These are phyloP conservation scores for Dynastes grantii DNA, from an alignment of 2,888 invertebrate species.

Conservation along the genomic window DNA sequence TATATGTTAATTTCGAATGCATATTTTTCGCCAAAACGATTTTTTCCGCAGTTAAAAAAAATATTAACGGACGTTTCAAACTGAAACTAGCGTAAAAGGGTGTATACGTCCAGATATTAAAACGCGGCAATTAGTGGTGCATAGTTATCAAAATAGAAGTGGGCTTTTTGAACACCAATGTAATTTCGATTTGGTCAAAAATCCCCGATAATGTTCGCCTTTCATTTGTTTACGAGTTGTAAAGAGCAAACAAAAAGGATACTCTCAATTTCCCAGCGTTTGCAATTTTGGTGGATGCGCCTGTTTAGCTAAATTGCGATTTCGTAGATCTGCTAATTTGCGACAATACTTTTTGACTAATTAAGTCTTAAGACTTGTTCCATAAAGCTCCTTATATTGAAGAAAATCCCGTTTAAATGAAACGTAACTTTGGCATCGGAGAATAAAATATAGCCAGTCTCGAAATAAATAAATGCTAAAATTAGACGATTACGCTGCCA, in stretches of 20 bases:
- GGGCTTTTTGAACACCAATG: not conserved
- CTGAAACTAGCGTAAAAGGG: not conserved
- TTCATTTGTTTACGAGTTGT: too few relatives aligned
- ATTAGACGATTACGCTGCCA: conserved; percentile 64
- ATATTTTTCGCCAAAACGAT: conserved; percentile 10
- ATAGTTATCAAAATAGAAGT: conserved; percentile 5
- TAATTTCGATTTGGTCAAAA: not conserved
- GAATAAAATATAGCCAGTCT: conserved; percentile 3
- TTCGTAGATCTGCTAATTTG: too few relatives aligned
- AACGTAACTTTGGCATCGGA: not conserved
- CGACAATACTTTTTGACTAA: too few relatives aligned
- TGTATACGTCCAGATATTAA: not conserved
- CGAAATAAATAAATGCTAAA: conserved; percentile 42
- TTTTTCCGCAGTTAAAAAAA: not conserved
- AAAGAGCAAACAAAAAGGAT: too few relatives aligned
- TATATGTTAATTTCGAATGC: conserved; percentile 18
- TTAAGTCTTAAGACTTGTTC: too few relatives aligned
- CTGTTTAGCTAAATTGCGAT: too few relatives aligned
- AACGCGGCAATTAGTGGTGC: not conserved
- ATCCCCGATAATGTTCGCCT: not conserved
- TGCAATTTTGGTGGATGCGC: too few relatives aligned
- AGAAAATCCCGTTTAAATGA: not conserved
- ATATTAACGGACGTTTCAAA: conserved; percentile 9
- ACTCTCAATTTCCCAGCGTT: too few relatives aligned
- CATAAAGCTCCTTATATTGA: not conserved